phyloP scores from a whole-genome alignment of 2,113 vertebrate genomes.

The Taxidea taxus region DNA sequence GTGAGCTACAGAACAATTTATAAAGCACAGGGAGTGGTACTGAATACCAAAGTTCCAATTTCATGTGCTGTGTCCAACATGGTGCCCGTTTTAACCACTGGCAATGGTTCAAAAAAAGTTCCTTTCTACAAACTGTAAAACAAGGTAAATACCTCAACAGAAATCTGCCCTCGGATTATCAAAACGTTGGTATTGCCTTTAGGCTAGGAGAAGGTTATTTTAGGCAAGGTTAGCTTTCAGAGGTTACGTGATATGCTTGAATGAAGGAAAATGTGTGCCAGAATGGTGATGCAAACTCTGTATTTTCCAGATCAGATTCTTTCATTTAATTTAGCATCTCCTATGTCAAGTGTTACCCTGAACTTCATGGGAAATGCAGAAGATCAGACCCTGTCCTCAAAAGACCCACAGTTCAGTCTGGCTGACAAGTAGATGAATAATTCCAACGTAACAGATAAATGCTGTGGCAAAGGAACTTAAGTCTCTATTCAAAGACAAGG shows the following conservation, averaged over 20 bases:
- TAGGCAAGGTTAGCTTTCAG: neutral
- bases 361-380: neutral
- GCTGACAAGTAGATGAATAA: neutral
- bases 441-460: neutral
- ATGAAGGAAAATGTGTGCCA: conserved; percentile 2
- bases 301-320: neutral
- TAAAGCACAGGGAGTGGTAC: neutral
- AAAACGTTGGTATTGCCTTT: neutral
- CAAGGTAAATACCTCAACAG: neutral
- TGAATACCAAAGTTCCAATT: neutral
- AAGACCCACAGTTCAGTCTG: neutral
- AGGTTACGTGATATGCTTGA: neutral
- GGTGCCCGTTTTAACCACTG: neutral
- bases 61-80: neutral
- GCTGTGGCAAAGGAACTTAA: neutral
- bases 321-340: neutral
- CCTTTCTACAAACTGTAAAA: neutral
- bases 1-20: neutral
- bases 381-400: neutral
- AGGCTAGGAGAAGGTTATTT: conserved; percentile 19
- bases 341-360: neutral
- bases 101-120: neutral
- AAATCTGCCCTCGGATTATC: conserved; percentile 10
- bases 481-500: conserved; percentile 11
- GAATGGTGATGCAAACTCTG: neutral